phyloP scores from a whole-genome alignment of 2,797 vertebrate genomes.

The Echiichthys vipera region DNA sequence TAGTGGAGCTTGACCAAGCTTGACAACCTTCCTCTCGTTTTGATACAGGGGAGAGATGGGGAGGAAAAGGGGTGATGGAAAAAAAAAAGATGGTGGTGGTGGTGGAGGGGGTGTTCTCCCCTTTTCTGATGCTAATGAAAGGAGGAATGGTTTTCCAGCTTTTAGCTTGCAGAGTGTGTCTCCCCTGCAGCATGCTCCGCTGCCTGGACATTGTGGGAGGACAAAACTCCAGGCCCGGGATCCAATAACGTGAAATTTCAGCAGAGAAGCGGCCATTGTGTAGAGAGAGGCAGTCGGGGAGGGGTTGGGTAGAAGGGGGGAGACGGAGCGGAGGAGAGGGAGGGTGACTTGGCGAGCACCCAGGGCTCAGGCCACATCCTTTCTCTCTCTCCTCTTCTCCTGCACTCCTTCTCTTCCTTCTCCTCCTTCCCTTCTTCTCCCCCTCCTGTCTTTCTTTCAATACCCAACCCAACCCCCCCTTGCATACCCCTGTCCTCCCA shows the following conservation, averaged over 20 bases:
- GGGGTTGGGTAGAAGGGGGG: slow-evolving; percentile 75
- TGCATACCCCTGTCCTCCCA: slow-evolving; percentile 23
- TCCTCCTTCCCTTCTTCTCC: slow-evolving; percentile 45
- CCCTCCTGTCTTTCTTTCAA: slow-evolving; percentile 61
- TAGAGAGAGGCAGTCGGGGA: slow-evolving; percentile 78
- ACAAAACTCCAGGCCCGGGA: slow-evolving; percentile 87
- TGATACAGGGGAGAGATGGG: slow-evolving; percentile 74
- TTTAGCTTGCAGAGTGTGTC: slow-evolving; percentile 89
- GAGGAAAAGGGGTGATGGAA: slow-evolving; percentile 70
- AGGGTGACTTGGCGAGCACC: slow-evolving; percentile 84
- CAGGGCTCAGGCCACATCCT: slow-evolving; percentile 86
- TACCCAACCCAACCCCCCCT: too few species aligned
- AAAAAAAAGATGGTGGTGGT: slow-evolving; percentile 36
- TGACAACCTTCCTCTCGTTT: slow-evolving; percentile 80
- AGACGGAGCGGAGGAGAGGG: slow-evolving; percentile 75
- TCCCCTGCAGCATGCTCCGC: slow-evolving; percentile 88
- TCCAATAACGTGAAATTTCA: slow-evolving; percentile 91
- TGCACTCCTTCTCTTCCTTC: slow-evolving; percentile 62
- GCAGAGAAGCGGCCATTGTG: slow-evolving; percentile 88
- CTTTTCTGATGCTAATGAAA: slow-evolving; percentile 89
- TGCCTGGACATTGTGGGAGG: slow-evolving; percentile 88
- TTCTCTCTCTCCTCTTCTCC: slow-evolving; percentile 75
- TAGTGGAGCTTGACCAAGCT: slow-evolving; percentile 79
- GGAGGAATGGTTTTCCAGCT: slow-evolving; percentile 87
- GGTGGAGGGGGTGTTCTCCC: slow-evolving; percentile 70